Percentiles rank a stretch among this genome's conserved stretches.
Evolutionary conservation across 2,113 vertebrate species (phyloP).

Genomic region (Anoplopoma fimbria): DNA sequence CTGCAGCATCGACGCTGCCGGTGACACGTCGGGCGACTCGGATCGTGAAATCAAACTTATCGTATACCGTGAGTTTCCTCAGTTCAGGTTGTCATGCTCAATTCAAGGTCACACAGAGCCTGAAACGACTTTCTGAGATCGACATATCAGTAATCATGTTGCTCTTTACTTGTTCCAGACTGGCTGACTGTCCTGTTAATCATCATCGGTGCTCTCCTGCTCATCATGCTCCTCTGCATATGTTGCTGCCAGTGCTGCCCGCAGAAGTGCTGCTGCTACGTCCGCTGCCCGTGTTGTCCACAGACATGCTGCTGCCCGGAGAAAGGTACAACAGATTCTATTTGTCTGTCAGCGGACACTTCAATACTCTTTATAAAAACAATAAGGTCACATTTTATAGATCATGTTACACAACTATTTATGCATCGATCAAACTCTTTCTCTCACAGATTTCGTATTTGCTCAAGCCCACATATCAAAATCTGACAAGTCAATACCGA

Average conservation of each 20-base stretch:
- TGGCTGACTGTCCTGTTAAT: conserved; percentile 96
- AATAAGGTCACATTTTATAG: not conserved
- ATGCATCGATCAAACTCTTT: not conserved
- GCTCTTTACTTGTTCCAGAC: conserved; percentile 79
- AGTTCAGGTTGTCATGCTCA: rapidly evolving
- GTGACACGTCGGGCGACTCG: conserved; percentile 91
- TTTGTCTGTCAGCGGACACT: not conserved
- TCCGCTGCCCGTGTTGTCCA: conserved; percentile 95
- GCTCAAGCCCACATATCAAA: not conserved
- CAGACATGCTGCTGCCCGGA: conserved; percentile 94
- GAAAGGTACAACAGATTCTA: conserved; percentile 84
- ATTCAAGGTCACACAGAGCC: not conserved
- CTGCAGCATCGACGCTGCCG: conserved; percentile 90
- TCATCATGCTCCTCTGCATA: conserved; percentile 88
- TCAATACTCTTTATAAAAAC: not conserved
- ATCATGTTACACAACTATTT: not conserved
- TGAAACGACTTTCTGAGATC: not conserved
- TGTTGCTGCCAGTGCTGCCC: conserved; percentile 99
- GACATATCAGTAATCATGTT: not conserved
- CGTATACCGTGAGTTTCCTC: conserved; percentile 89
- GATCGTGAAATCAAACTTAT: conserved; percentile 93
- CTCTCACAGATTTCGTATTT: not conserved
- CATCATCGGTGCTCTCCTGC: conserved; percentile 87
- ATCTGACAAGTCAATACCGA: not conserved
- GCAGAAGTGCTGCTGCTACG: conserved; percentile 94